Conservation (phyloP, 2,888 invertebrate genomes). For the Polydrusus cervinus region DNA sequence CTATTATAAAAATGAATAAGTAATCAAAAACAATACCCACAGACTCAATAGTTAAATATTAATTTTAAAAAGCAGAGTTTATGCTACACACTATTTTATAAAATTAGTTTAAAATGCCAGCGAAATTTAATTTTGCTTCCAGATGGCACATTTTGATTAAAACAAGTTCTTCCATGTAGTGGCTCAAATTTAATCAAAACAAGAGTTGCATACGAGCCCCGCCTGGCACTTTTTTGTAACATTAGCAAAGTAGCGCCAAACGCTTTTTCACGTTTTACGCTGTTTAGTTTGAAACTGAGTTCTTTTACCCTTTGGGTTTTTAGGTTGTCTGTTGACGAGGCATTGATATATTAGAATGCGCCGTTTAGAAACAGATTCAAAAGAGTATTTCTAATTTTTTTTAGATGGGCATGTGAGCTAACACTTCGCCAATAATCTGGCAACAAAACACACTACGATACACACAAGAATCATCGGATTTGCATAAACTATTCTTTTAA, state of each 20-base stretch:
- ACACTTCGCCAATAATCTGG: too few relatives aligned
- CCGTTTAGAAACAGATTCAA: too few relatives aligned
- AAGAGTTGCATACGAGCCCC: conserved; percentile 20
- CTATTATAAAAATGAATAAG: too few relatives aligned
- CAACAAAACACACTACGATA: conserved; percentile 5
- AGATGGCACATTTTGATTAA: conserved; percentile 17
- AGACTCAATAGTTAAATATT: too few relatives aligned
- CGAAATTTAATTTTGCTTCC: conserved; percentile 1
- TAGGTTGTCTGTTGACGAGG: neutral
- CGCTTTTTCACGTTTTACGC: neutral
- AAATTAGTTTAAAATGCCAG: neutral
- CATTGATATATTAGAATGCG: conserved; percentile 3
- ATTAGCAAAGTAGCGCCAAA: conserved; percentile 3
- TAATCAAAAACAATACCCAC: too few relatives aligned
- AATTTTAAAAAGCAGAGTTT: too few relatives aligned
- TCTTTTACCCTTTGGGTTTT: neutral
- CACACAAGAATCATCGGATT: neutral
- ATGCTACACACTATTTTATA: neutral
- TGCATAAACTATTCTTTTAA: conserved; percentile 21
- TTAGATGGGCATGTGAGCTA: too few relatives aligned
- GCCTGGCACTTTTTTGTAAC: conserved; percentile 1
- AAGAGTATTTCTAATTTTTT: too few relatives aligned
- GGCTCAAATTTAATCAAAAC: conserved; percentile 37
- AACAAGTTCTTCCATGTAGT: conserved; percentile 9
- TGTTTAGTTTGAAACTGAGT: neutral